Evolutionary conservation across 92 coral and sea anemone species (phyloP), one percentile per base, ranked within the genome.

Genomic region (Actinernus sp.): DNA sequence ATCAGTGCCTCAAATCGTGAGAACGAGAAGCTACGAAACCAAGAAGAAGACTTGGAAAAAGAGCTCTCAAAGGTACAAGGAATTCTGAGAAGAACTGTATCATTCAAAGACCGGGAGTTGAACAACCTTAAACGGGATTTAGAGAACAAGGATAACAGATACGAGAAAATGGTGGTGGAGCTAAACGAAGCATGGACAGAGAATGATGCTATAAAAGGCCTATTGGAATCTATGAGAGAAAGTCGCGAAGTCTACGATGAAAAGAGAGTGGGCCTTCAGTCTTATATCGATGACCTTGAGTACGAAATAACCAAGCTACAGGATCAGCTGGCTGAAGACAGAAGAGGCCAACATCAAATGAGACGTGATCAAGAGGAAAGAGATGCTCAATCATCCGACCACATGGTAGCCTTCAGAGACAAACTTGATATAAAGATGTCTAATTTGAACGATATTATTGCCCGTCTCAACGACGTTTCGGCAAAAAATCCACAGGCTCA

Each of bases 371-470:
- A 45, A 17, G 19, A 45, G 52, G 52, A 45, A 17, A 8, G 4
- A 8, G 11, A 17, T 45, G 18, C 52, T 8, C 4, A 4, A 4
- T 7, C 11, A 9, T 7, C 4, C 5, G 52, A 45, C 22, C 7
- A 36, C 7, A 23, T 45, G 4, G 19, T 9, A 17, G 19, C 10
- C 18, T 5, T 70, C 47, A 45, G 48, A 21, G 55, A 8, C 1
- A 31, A 25, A 20, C 27, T 70, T 10, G 54, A 70, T n/a, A 29
- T 14, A 4, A 70, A 70, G 57, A 70, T 70, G 19, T 34, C 27
- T 33, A 51, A 31, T 14, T 41, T 70, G 63, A 48, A 8, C 27
- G 51, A 29, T 2, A 13, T 55, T 25, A 45, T 70, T 0, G 38
- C 43, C 33, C 21, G 63, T 38, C 10, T 70, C 3, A 36, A 68